Base-by-base conservation (phyloP, 2,888 invertebrate species). In the Euzophera pinguis region DNA sequence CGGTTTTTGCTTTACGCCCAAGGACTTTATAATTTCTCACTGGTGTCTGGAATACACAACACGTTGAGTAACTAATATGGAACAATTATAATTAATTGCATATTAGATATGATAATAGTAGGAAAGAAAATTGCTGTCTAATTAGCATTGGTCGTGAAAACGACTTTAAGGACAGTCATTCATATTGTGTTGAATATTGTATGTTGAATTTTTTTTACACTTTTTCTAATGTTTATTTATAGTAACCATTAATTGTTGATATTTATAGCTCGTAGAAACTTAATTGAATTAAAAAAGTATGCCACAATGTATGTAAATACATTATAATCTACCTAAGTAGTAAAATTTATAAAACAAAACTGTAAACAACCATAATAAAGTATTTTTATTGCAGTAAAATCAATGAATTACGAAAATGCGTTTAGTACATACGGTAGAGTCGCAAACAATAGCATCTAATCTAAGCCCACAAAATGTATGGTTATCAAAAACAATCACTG, bases 401-500 rank as follows among this genome's bases (percentile, higher is more conserved):
- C n/a, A n/a, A n/a, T n/a, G n/a, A n/a, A n/a, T n/a, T n/a, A n/a
- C n/a, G n/a, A n/a, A n/a, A n/a, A n/a, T n/a, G n/a, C n/a, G n/a
- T n/a, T n/a, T n/a, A n/a, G n/a, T n/a, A n/a, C n/a, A n/a, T n/a
- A n/a, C n/a, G n/a, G n/a, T n/a, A n/a, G 22, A 22, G 22, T 22
- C 3, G 22, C 22, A 22, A 22, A 32, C 32, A 32, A 32, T 32
- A 32, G 32, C 22, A 3, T 22, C 22, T 22, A 22, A 22, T 22
- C 22, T 22, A 22, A 22, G 3, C 3, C 2, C 5, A 22, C 22
- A 22, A 22, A 22, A 22, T 2, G 22, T 22, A 22, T 22, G 22
- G 22, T 42, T 34, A 17, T 43, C 34, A 43, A 13, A 45, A 37
- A 51, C 51, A 43, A 51, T 43, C 43, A 12, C 42, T 42, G 38